These are phyloP conservation scores for Saccostrea echinata DNA, from an alignment of 1,140 invertebrate genomes.

Conservation along the genomic window DNA sequence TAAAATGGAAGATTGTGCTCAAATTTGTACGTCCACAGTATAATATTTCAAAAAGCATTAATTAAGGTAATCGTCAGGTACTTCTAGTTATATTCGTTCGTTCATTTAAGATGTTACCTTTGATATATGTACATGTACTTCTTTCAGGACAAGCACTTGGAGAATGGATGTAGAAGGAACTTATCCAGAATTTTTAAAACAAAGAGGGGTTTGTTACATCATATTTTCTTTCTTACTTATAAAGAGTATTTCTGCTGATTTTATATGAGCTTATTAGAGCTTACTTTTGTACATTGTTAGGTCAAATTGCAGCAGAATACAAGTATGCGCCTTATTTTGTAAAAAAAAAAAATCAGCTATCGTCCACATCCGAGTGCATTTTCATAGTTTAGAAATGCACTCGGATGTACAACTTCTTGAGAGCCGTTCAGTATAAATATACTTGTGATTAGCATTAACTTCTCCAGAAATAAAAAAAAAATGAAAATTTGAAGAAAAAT, in stretches of 20 bases:
- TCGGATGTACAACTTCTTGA: too few relatives aligned
- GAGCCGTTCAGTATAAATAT: not conserved
- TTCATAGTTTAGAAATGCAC: not conserved
- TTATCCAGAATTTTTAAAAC: slow-evolving; percentile 56
- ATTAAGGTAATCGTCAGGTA: too few relatives aligned
- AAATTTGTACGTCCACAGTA: too few relatives aligned
- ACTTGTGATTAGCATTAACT: too few relatives aligned
- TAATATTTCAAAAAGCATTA: too few relatives aligned
- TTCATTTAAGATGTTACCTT: not conserved
- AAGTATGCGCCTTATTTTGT: too few relatives aligned
- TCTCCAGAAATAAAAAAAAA: too few relatives aligned
- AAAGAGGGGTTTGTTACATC: slow-evolving; percentile 66
- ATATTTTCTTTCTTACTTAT: not conserved
- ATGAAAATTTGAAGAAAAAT: not conserved
- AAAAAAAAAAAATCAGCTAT: too few relatives aligned
- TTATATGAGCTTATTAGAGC: not conserved
- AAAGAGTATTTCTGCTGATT: not conserved
- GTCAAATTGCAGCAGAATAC: not conserved
- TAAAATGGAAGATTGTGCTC: too few relatives aligned
- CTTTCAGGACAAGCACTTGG: slow-evolving; percentile 22
- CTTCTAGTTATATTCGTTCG: too few relatives aligned
- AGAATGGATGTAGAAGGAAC: slow-evolving; percentile 54
- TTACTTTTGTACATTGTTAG: not conserved
- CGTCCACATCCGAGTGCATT: not conserved
- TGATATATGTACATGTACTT: not conserved